Conservation (phyloP, 2,113 vertebrate genomes). For the Cephalopterus ornatus region DNA sequence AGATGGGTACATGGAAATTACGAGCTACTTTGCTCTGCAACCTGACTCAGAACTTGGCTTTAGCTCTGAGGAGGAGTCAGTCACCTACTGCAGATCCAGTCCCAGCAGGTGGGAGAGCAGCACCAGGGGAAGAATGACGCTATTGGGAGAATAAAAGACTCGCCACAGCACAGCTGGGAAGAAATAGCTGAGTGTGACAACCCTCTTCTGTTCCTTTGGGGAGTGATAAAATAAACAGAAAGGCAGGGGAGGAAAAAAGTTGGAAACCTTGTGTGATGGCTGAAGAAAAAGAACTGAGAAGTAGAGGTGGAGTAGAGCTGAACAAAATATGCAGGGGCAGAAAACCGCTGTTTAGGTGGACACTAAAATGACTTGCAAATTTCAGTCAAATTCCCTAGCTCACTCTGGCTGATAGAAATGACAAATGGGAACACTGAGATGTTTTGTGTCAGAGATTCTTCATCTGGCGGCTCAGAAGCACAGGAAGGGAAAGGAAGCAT, state of each 20-base stretch:
- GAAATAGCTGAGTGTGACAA: conserved; percentile 19
- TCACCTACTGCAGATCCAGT: conserved; percentile 22
- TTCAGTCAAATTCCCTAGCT: not conserved
- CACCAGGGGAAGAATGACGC: not conserved
- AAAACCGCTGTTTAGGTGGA: not conserved
- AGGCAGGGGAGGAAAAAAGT: not conserved
- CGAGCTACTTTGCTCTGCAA: not conserved
- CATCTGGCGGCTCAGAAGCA: not conserved
- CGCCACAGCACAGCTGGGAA: not conserved
- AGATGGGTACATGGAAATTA: conserved; percentile 49
- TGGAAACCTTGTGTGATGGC: not conserved
- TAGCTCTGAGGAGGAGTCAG: not conserved
- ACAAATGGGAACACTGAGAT: not conserved
- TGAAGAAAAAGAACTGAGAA: not conserved
- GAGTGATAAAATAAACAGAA: conserved; percentile 31
- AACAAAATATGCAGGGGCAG: not conserved
- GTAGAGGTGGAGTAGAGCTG: not conserved
- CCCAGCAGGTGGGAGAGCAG: conserved; percentile 39
- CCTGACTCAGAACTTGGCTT: conserved; percentile 53
- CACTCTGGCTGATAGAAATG: not conserved
- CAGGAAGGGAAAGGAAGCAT: not conserved
- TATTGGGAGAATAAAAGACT: not conserved
- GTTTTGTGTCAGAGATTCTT: not conserved
- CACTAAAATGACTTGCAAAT: not conserved
- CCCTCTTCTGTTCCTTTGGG: not conserved